Evolutionary conservation across 2,797 vertebrate genomes (phyloP).

Genomic region (Pseudocheirus occidentalis): DNA sequence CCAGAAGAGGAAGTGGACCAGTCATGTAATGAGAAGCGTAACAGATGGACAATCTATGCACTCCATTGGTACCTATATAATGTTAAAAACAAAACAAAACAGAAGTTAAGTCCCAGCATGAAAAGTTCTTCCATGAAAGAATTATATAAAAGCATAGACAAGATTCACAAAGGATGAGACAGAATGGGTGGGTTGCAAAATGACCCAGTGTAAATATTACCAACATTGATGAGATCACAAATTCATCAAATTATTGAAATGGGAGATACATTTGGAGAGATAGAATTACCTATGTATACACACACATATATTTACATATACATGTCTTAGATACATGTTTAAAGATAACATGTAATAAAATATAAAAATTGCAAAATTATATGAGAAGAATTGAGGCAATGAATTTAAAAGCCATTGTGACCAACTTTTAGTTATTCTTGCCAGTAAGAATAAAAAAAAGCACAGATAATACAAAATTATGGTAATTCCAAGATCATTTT

Average conservation of each 20-base stretch:
- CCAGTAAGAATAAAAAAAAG: not conserved
- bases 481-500: not conserved
- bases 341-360: not conserved
- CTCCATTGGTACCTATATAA: not conserved
- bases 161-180: not conserved
- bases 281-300: not conserved
- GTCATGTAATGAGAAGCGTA: not conserved
- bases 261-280: not conserved
- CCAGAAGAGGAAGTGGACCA: not conserved
- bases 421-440: rapidly evolving
- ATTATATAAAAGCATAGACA: not conserved
- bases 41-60: not conserved
- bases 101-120: not conserved
- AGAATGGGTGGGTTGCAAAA: not conserved
- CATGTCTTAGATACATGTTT: not conserved
- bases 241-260: not conserved
- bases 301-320: not conserved
- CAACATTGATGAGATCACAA: not conserved
- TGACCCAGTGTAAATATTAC: not conserved
- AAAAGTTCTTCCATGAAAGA: not conserved
- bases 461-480: not conserved
- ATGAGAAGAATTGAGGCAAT: not conserved
- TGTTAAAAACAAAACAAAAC: not conserved
- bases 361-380: not conserved
- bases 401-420: rapidly evolving